Evolutionary conservation across 2,113 vertebrate species (phyloP).

Genomic region (Pica pica): DNA sequence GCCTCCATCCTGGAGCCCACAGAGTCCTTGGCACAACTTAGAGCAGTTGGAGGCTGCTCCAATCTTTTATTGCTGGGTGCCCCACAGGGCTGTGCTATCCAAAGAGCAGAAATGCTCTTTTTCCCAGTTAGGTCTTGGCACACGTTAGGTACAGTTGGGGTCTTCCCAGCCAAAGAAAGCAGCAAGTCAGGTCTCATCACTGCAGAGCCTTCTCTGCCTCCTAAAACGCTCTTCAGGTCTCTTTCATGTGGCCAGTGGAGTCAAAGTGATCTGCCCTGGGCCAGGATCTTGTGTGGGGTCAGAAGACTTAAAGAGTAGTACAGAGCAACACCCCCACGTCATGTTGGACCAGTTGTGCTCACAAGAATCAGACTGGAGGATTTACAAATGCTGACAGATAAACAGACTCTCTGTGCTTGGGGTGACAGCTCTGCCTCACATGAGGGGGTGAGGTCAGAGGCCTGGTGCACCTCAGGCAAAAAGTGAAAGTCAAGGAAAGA

Average conservation of each 20-base stretch:
- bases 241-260: neutral
- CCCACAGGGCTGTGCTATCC: neutral
- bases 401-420: neutral
- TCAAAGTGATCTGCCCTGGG: neutral
- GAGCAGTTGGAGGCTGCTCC: neutral
- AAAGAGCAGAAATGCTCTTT: neutral
- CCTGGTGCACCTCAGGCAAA: neutral
- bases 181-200: neutral
- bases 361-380: neutral
- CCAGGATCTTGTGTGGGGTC: neutral
- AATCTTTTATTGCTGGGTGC: neutral
- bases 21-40: neutral
- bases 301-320: neutral
- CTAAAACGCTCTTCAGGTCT: rapidly evolving
- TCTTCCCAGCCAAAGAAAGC: neutral
- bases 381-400: neutral
- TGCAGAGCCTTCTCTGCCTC: neutral
- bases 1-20: neutral
- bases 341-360: neutral
- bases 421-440: rapidly evolving
- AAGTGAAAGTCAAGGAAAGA: neutral
- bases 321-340: neutral
- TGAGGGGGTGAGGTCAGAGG: neutral
- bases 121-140: neutral
- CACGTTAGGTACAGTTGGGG: neutral